phyloP scores from a whole-genome alignment of 2,113 vertebrate genomes.

The Oxyura jamaicensis region DNA sequence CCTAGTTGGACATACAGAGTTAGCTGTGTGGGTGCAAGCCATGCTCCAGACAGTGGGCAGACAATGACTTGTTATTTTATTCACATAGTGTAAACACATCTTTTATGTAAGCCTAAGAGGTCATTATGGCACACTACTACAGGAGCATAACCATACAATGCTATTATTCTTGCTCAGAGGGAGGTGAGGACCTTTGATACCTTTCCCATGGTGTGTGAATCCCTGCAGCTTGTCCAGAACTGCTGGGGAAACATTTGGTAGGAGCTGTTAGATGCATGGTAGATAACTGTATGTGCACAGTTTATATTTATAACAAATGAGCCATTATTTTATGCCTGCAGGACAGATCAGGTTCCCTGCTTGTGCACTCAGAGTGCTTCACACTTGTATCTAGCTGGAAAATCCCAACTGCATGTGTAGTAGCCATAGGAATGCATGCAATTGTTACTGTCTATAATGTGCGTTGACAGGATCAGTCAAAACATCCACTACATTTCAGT shows the following conservation, averaged over 20 bases:
- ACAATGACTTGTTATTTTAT: neutral
- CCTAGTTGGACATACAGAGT: accelerated
- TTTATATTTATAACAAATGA: neutral
- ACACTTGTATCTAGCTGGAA: neutral
- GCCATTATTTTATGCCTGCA: neutral
- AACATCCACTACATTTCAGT: neutral
- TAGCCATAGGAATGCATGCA: neutral
- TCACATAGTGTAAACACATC: neutral
- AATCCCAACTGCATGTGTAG: neutral
- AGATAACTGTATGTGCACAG: neutral
- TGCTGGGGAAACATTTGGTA: neutral
- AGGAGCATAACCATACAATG: neutral
- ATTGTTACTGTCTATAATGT: neutral
- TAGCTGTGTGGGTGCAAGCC: neutral
- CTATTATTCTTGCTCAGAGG: neutral
- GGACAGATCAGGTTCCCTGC: neutral
- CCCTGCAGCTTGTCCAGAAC: neutral
- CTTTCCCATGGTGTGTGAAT: neutral
- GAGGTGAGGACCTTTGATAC: neutral
- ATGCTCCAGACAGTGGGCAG: neutral
- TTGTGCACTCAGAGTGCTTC: neutral
- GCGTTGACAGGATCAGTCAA: conserved; percentile 19
- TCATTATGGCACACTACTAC: neutral
- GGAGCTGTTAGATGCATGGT: neutral
- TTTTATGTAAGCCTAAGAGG: neutral